Evolutionary conservation across 2,797 vertebrate species (phyloP).

Genomic region (Furcifer pardalis): DNA sequence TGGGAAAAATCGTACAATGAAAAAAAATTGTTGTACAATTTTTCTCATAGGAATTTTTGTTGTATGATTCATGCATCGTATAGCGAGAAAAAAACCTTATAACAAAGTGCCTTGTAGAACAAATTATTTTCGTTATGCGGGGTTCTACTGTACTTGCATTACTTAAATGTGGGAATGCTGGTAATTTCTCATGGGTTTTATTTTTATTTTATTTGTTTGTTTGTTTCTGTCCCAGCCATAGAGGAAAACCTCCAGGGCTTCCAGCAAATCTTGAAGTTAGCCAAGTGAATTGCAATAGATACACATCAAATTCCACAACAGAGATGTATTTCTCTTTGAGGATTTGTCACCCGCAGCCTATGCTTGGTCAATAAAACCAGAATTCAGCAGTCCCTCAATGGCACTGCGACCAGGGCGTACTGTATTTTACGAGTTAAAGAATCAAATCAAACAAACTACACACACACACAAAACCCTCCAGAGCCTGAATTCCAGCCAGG

Average conservation of each 20-base stretch:
- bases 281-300: not conserved
- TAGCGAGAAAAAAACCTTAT: too few relatives aligned
- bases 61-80: too few relatives aligned
- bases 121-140: too few relatives aligned
- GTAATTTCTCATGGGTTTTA: too few relatives aligned
- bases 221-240: rapidly evolving
- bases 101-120: too few relatives aligned
- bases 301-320: not conserved
- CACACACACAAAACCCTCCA: not conserved
- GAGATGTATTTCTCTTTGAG: not conserved
- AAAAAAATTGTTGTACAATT: too few relatives aligned
- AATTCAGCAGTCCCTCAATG: not conserved
- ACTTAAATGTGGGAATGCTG: too few relatives aligned
- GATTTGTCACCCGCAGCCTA: not conserved
- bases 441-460: not conserved
- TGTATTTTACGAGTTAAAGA: not conserved
- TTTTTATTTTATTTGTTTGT: too few relatives aligned
- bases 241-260: not conserved
- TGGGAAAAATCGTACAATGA: too few relatives aligned
- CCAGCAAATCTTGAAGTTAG: not conserved
- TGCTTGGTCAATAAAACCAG: not conserved
- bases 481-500: not conserved
- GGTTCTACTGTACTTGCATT: too few relatives aligned
- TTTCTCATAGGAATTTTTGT: too few relatives aligned
- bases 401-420: not conserved